Evolutionary conservation across 1,140 invertebrate species (phyloP).

Genomic region (Aphelinus atriplicis): DNA sequence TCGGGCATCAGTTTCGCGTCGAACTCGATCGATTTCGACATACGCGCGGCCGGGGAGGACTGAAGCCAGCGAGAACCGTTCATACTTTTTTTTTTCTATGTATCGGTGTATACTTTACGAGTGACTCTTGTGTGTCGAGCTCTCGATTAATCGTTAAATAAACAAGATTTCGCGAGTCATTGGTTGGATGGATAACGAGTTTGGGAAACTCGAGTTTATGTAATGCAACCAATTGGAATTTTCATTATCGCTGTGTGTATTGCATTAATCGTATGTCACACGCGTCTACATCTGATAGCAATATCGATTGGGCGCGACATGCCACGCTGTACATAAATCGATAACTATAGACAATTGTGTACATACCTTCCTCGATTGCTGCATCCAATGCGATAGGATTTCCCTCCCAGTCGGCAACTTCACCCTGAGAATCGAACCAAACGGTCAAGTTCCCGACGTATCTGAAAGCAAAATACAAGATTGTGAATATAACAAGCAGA

Average conservation of each 20-base stretch:
- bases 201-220: no score
- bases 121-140: no score
- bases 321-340: background rate
- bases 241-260: background rate
- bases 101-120: no score
- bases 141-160: no score
- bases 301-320: background rate
- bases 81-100: no score
- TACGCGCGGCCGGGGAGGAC: background rate
- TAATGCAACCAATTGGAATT: no score
- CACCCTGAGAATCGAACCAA: conserved; percentile 77
- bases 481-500: background rate
- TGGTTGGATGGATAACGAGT: no score
- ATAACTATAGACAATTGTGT: no score
- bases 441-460: conserved; percentile 67
- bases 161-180: no score
- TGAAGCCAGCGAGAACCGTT: no score
- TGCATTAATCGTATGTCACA: background rate
- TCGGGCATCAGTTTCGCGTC: background rate
- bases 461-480: conserved; percentile 31
- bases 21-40: background rate
- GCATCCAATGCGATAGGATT: conserved; percentile 79
- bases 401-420: conserved; percentile 75
- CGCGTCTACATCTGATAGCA: background rate
- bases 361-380: conserved; percentile 71